phyloP scores from a whole-genome alignment of 2,888 invertebrate species.

The Megaustenia siamemsis region DNA sequence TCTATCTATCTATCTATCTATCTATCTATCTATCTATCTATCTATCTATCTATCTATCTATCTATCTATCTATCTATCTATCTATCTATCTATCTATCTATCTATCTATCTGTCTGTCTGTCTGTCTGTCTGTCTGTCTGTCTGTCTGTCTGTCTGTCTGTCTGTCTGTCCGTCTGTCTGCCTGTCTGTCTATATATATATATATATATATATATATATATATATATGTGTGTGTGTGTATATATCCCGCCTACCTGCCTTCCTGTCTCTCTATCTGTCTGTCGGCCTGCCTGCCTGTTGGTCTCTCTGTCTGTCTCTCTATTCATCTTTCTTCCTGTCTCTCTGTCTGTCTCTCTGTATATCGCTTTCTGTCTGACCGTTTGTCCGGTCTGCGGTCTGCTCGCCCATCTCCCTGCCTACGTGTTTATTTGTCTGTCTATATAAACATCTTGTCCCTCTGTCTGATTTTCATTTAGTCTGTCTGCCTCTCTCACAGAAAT shows the following conservation, averaged over 20 bases:
- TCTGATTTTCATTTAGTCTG: no score
- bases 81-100: no score
- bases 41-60: no score
- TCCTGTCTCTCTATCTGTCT: neutral
- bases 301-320: neutral
- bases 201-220: conserved; percentile 15
- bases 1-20: no score
- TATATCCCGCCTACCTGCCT: neutral
- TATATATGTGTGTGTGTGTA: neutral
- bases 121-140: conserved; percentile 1
- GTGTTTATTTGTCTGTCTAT: neutral
- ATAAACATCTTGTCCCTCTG: no score
- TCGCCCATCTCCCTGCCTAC: neutral
- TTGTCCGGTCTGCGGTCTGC: neutral
- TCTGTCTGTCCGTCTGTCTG: neutral
- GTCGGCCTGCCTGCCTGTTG: neutral
- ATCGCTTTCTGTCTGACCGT: neutral
- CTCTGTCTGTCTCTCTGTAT: neutral
- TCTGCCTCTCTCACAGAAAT: no score
- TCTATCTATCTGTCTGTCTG: no score
- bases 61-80: no score
- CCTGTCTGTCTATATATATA: neutral
- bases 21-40: no score
- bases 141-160: neutral
- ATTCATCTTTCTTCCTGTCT: neutral